phyloP scores from a whole-genome alignment of 1,140 invertebrate genomes.

The Pseudachorutes palmiensis region DNA sequence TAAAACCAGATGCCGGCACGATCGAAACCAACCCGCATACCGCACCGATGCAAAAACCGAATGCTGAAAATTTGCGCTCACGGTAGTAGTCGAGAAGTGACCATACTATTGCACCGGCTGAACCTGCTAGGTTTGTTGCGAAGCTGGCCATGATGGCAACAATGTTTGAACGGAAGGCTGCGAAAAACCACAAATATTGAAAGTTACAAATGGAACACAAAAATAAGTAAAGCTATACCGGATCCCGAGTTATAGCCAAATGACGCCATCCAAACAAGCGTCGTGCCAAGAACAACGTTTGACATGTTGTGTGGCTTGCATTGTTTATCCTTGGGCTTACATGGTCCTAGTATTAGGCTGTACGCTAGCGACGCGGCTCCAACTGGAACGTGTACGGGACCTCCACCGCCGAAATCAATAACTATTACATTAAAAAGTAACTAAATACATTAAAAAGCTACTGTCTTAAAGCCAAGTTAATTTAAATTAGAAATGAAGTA shows the following conservation, averaged over 20 bases:
- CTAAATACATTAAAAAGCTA: no score
- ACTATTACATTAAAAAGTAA: background rate
- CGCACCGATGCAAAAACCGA: constrained; percentile 17
- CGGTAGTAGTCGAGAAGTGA: background rate
- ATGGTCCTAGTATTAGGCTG: background rate
- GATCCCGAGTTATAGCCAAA: constrained; percentile 16
- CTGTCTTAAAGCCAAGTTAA: no score
- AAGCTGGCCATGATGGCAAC: background rate
- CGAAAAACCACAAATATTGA: background rate
- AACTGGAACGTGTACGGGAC: constrained; percentile 11
- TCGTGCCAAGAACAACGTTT: constrained; percentile 8
- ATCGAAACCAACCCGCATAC: constrained; percentile 1
- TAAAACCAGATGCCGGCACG: constrained; percentile 6
- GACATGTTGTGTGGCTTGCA: constrained; percentile 14
- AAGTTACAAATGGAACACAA: background rate
- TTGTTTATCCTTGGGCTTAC: background rate
- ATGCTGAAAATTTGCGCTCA: background rate
- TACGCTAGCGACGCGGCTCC: constrained; percentile 7
- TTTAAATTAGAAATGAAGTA: background rate
- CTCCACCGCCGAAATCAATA: constrained; percentile 17
- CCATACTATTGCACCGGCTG: constrained; percentile 9
- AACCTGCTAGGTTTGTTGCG: constrained; percentile 7
- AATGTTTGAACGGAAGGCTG: background rate
- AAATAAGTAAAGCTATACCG: background rate
- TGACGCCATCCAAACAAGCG: constrained; percentile 13